Evolutionary conservation across 2,888 invertebrate species (phyloP).

Genomic region (Drosophila mettleri): DNA sequence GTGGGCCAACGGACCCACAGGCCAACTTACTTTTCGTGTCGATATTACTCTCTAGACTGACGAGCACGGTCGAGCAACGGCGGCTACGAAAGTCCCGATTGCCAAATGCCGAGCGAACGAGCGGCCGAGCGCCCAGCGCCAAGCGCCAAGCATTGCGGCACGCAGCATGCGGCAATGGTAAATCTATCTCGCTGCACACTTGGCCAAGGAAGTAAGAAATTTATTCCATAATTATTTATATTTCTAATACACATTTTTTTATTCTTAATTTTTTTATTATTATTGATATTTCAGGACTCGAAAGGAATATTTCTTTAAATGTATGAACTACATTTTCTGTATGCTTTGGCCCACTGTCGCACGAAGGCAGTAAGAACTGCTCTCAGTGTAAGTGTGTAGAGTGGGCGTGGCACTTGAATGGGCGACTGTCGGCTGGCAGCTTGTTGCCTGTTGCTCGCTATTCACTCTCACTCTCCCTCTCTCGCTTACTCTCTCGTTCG

Average conservation of each 20-base stretch:
- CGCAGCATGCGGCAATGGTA: constrained; percentile 65
- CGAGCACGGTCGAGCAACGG: constrained; percentile 45
- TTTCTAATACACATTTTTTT: not conserved
- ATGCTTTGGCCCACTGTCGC: constrained; percentile 29
- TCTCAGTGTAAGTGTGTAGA: constrained; percentile 3
- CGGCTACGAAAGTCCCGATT: constrained; percentile 62
- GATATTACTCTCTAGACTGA: constrained; percentile 85
- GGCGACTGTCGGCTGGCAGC: constrained; percentile 50
- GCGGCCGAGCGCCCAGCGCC: constrained; percentile 59
- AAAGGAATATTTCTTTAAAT: too few relatives aligned
- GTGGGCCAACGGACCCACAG: constrained; percentile 64
- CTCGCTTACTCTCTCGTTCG: not conserved
- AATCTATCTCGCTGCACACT: constrained; percentile 48
- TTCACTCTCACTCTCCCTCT: not conserved
- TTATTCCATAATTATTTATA: too few relatives aligned
- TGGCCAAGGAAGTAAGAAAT: constrained; percentile 18
- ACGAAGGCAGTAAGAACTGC: constrained; percentile 26
- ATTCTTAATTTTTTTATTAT: not conserved
- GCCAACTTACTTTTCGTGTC: constrained; percentile 84
- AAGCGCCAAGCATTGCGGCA: constrained; percentile 66
- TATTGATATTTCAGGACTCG: not conserved
- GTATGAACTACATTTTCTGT: too few relatives aligned
- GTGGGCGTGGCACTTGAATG: constrained; percentile 18
- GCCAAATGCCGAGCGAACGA: constrained; percentile 55
- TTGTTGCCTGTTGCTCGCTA: constrained; percentile 67